These are phyloP conservation scores for Habrosyne pyritoides DNA, from an alignment of 2,888 invertebrate species.

Conservation along the genomic window DNA sequence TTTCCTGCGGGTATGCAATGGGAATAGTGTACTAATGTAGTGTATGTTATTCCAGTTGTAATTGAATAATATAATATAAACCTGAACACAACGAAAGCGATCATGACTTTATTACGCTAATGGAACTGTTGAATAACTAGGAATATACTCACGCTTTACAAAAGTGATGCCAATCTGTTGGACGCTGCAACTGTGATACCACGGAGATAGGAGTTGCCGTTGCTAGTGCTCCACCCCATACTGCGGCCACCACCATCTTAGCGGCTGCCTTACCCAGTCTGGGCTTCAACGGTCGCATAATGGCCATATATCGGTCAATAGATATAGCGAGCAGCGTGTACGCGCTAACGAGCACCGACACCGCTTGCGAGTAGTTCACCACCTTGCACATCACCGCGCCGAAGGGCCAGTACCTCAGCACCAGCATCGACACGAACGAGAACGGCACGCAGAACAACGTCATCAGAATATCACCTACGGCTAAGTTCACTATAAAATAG, in stretches of 20 bases:
- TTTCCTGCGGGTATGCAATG: too few species aligned
- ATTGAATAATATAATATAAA: too few species aligned
- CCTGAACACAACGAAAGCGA: too few species aligned
- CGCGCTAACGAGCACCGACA: constrained; percentile 92
- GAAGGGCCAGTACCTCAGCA: constrained; percentile 95
- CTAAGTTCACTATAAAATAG: constrained; percentile 94
- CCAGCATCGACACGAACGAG: constrained; percentile 90
- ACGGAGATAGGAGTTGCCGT: constrained; percentile 92
- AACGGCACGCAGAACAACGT: constrained; percentile 96
- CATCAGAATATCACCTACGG: constrained; percentile 95
- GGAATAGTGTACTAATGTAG: too few species aligned
- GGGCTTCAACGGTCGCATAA: constrained; percentile 93
- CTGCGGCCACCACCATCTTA: constrained; percentile 86
- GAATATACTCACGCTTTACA: constrained; percentile 85
- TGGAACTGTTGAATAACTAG: too few species aligned
- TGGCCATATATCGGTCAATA: constrained; percentile 94
- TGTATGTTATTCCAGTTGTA: too few species aligned
- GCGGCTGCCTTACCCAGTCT: constrained; percentile 89
- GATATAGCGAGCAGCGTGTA: constrained; percentile 96
- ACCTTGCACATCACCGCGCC: constrained; percentile 91
- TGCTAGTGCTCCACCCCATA: constrained; percentile 90
- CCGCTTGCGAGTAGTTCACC: constrained; percentile 92
- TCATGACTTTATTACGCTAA: too few species aligned
- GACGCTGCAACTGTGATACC: constrained; percentile 87
- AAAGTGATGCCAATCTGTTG: constrained; percentile 83